phyloP scores from a whole-genome alignment of 2,797 vertebrate species.

The Picus viridis region DNA sequence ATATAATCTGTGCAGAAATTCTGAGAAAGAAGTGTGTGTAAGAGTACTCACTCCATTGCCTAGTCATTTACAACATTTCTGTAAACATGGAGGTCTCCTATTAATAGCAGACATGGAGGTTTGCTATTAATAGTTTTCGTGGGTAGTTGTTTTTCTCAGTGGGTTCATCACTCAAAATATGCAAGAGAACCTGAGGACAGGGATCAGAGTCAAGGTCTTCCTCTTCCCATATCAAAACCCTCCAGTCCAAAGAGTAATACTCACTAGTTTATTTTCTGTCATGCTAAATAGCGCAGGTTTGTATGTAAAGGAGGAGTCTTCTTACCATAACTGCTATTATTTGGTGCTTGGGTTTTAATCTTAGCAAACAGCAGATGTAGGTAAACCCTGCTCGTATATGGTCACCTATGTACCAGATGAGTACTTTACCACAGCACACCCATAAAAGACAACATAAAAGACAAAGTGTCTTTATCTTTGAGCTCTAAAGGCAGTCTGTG shows the following conservation, averaged over 20 bases:
- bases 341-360: background rate
- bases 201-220: background rate
- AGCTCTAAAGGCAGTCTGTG: background rate
- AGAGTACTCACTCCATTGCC: background rate
- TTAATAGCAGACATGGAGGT: background rate
- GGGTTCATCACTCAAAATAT: background rate
- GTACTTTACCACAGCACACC: background rate
- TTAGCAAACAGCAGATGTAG: background rate
- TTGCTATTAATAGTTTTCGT: background rate
- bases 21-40: background rate
- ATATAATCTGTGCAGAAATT: background rate
- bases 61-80: background rate
- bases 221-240: background rate
- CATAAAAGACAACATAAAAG: rapidly evolving
- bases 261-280: background rate
- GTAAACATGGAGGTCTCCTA: background rate
- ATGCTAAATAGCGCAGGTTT: background rate
- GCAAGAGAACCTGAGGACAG: background rate
- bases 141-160: background rate
- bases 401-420: background rate
- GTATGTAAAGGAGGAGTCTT: background rate
- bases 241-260: background rate
- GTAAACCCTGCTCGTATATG: background rate
- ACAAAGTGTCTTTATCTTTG: background rate
- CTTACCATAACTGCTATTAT: background rate